Evolutionary conservation across 35 echinoderm and acorn worm species (phyloP).

Genomic region (Ptychodera flava): DNA sequence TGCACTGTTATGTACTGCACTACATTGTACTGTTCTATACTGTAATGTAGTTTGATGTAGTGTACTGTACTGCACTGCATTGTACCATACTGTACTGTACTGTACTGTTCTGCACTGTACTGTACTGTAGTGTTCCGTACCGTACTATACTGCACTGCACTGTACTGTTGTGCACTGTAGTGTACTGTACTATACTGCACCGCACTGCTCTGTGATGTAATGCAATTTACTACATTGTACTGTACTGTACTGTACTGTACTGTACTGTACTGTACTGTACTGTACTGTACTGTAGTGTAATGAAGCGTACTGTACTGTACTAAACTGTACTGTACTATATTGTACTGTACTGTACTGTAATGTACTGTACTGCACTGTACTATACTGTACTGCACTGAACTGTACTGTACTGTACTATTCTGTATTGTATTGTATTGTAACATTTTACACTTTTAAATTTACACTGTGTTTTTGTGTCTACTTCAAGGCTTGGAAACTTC

Average conservation of each 20-base stretch:
- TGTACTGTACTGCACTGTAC: not conserved
- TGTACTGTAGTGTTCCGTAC: constrained; percentile 16
- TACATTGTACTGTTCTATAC: not conserved
- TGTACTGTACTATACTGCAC: constrained; percentile 12
- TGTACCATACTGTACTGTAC: constrained; percentile 19
- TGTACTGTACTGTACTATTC: too few relatives aligned
- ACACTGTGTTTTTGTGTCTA: too few relatives aligned
- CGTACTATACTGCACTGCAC: not conserved
- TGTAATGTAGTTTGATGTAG: not conserved
- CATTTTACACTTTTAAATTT: too few relatives aligned
- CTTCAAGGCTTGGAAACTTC: too few relatives aligned
- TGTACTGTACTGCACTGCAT: not conserved
- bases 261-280: constrained; percentile 33
- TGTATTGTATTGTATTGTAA: too few relatives aligned
- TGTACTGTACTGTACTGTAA: not conserved
- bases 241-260: constrained; percentile 26
- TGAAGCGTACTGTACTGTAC: not conserved
- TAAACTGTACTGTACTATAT: not conserved
- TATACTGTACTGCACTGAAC: not conserved
- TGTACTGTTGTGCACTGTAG: constrained; percentile 8
- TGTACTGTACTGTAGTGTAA: constrained; percentile 8
- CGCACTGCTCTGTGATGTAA: not conserved
- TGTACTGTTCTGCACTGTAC: constrained; percentile 16
- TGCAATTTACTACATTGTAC: not conserved
- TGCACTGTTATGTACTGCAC: not conserved